Evolutionary conservation across 2,888 invertebrate species (phyloP).

Genomic region (Ophonus ardosiacus): DNA sequence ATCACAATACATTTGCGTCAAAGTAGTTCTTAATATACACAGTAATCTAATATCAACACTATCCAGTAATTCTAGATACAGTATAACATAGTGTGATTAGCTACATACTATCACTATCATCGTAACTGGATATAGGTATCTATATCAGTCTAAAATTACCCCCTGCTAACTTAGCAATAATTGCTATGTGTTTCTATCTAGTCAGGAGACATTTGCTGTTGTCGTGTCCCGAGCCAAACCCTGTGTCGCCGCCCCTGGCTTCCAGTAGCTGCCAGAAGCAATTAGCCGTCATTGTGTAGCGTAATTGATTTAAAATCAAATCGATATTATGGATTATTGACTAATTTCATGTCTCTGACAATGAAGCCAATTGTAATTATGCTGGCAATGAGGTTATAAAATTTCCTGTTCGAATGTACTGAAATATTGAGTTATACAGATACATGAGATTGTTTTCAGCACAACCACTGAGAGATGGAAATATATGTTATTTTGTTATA

Average conservation of each 20-base stretch:
- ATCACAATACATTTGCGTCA: too few species aligned
- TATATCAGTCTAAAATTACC: background rate
- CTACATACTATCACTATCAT: background rate
- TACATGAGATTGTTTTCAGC: background rate
- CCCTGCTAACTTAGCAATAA: background rate
- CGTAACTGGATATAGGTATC: background rate
- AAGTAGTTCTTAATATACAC: too few species aligned
- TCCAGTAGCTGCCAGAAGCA: constrained; percentile 26
- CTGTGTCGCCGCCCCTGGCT: background rate
- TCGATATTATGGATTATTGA: constrained; percentile 56
- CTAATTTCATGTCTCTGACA: constrained; percentile 45
- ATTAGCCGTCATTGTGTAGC: constrained; percentile 38
- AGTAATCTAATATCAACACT: background rate
- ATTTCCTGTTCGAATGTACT: background rate
- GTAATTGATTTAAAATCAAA: constrained; percentile 58
- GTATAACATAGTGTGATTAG: background rate
- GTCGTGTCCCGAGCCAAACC: background rate
- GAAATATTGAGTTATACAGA: background rate
- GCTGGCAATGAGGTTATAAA: constrained; percentile 20
- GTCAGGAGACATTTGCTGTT: background rate
- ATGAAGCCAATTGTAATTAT: constrained; percentile 9
- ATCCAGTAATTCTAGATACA: background rate
- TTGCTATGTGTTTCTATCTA: background rate
- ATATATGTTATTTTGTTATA: background rate
- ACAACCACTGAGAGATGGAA: background rate